These are phyloP conservation scores for Gortyna flavago DNA, from an alignment of 2,888 invertebrate species.

Conservation along the genomic window DNA sequence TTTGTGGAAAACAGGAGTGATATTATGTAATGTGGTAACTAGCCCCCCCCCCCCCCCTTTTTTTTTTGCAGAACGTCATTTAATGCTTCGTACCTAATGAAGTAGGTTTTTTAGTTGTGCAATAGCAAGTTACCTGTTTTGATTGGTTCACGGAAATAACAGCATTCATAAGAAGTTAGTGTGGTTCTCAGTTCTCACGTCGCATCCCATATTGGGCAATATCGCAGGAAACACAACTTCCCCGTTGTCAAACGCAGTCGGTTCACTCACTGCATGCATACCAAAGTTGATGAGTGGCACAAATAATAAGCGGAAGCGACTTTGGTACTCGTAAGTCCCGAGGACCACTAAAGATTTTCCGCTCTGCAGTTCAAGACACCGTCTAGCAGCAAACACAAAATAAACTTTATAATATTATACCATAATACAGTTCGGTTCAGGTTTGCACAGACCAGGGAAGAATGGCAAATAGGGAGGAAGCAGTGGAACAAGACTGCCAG, in stretches of 20 bases:
- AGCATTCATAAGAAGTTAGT: slow-evolving; percentile 18
- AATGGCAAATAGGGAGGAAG: not conserved
- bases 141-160: slow-evolving; percentile 33
- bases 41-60: not conserved
- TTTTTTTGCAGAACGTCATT: not conserved
- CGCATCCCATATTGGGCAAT: slow-evolving; percentile 52
- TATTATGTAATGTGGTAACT: not conserved
- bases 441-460: not conserved
- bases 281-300: slow-evolving; percentile 38
- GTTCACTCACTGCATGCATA: slow-evolving; percentile 62
- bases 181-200: slow-evolving; percentile 65
- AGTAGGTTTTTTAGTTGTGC: not conserved
- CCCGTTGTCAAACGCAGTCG: slow-evolving; percentile 56
- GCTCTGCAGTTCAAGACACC: not conserved
- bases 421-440: not conserved
- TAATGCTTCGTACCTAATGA: not conserved
- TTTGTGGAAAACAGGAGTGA: not conserved
- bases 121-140: not conserved
- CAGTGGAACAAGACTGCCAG: not conserved
- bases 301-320: slow-evolving; percentile 29
- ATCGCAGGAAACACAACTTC: slow-evolving; percentile 56
- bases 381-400: not conserved
- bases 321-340: not conserved
- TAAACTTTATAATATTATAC: not conserved
- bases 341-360: not conserved